These are phyloP conservation scores for Drosophila murphyi DNA, from an alignment of 1,140 invertebrate species.

Conservation along the genomic window DNA sequence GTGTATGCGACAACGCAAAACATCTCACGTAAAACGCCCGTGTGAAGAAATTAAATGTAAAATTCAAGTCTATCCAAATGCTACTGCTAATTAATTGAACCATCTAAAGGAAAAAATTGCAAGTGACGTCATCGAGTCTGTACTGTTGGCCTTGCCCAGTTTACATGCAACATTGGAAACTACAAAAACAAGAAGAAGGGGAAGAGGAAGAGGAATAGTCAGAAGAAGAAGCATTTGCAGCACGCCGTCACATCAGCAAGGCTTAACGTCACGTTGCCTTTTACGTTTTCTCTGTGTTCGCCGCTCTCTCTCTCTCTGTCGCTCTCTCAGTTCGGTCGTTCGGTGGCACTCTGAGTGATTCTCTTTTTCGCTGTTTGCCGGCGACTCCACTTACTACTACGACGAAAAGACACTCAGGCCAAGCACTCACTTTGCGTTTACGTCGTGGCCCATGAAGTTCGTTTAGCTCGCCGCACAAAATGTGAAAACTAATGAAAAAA, in stretches of 20 bases:
- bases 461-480: conserved; percentile 58
- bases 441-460: conserved; percentile 73
- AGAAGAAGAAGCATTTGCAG: neutral
- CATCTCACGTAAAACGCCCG: conserved; percentile 43
- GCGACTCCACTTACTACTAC: conserved; percentile 52
- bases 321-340: neutral
- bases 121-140: conserved; percentile 24
- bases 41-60: conserved; percentile 27
- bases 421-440: conserved; percentile 64
- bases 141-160: conserved; percentile 6
- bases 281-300: conserved; percentile 48
- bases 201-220: too few relatives aligned
- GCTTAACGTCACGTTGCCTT: conserved; percentile 25
- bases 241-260: conserved; percentile 10
- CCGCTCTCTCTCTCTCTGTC: conserved; percentile 12
- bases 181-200: neutral
- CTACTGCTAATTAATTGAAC: neutral
- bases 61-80: neutral
- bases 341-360: conserved; percentile 14
- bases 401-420: conserved; percentile 33
- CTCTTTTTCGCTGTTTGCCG: conserved; percentile 49
- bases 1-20: conserved; percentile 35
- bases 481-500: conserved; percentile 59
- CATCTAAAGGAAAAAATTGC: neutral
- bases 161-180: neutral